Conservation (phyloP, 2,113 vertebrate species). For the Pedetes capensis region DNA sequence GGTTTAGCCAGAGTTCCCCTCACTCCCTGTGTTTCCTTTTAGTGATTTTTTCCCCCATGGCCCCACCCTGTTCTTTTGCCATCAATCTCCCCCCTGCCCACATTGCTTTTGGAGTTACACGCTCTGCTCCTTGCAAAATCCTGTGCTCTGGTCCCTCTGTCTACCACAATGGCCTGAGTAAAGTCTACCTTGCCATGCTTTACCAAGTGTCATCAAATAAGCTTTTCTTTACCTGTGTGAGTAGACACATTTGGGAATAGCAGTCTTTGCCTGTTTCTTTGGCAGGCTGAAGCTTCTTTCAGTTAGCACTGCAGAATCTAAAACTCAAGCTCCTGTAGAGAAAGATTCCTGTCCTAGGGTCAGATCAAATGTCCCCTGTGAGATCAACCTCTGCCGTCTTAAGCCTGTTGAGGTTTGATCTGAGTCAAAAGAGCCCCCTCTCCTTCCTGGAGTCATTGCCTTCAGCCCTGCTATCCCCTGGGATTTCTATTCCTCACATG, state of each 20-base stretch:
- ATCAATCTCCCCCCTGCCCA: not conserved
- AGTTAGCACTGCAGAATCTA: not conserved
- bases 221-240: not conserved
- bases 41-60: not conserved
- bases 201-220: not conserved
- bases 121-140: not conserved
- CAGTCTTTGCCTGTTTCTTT: not conserved
- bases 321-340: not conserved
- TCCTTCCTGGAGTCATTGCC: not conserved
- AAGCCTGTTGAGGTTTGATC: not conserved
- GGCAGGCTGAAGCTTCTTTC: constrained; percentile 5
- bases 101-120: not conserved
- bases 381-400: not conserved
- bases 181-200: not conserved
- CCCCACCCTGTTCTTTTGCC: not conserved
- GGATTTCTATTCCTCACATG: not conserved
- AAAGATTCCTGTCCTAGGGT: not conserved
- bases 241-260: not conserved
- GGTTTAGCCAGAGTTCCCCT: not conserved
- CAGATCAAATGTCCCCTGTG: not conserved
- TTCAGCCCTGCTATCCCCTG: not conserved
- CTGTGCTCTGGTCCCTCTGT: not conserved
- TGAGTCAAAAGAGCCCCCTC: not conserved
- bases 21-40: not conserved
- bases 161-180: too few species aligned